These are phyloP conservation scores for Pogoniulus pusillus DNA, from an alignment of 2,797 vertebrate species.

Conservation along the genomic window DNA sequence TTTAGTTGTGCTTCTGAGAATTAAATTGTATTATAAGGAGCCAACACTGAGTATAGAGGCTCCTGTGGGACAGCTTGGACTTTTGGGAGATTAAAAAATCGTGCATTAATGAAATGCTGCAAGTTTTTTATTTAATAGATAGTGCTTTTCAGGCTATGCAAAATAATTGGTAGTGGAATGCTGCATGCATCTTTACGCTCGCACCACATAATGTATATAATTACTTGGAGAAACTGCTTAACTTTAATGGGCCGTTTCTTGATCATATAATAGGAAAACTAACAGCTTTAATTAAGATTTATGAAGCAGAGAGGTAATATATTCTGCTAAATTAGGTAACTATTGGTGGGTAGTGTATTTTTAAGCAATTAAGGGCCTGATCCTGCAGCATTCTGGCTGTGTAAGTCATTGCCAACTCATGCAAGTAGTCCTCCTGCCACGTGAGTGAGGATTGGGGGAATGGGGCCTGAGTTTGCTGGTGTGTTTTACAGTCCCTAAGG, in stretches of 20 bases:
- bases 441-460: background rate
- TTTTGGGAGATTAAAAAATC: constrained; percentile 80
- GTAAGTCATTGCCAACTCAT: background rate
- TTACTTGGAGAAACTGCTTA: constrained; percentile 88
- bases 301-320: constrained; percentile 84
- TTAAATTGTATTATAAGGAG: constrained; percentile 93
- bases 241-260: constrained; percentile 88
- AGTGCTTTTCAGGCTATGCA: constrained; percentile 76
- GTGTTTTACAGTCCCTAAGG: background rate
- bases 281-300: constrained; percentile 87
- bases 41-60: constrained; percentile 71
- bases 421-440: background rate
- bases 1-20: constrained; percentile 84
- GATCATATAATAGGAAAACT: constrained; percentile 81
- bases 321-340: constrained; percentile 85
- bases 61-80: constrained; percentile 84
- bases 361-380: constrained; percentile 68
- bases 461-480: rapidly evolving
- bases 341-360: constrained; percentile 76
- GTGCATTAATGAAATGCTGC: constrained; percentile 79
- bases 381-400: constrained; percentile 27
- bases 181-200: constrained; percentile 58
- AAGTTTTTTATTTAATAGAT: constrained; percentile 83
- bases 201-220: constrained; percentile 73
- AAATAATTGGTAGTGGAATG: constrained; percentile 72